phyloP scores from a whole-genome alignment of 2,797 vertebrate species.

The Neosalanx taihuensis region DNA sequence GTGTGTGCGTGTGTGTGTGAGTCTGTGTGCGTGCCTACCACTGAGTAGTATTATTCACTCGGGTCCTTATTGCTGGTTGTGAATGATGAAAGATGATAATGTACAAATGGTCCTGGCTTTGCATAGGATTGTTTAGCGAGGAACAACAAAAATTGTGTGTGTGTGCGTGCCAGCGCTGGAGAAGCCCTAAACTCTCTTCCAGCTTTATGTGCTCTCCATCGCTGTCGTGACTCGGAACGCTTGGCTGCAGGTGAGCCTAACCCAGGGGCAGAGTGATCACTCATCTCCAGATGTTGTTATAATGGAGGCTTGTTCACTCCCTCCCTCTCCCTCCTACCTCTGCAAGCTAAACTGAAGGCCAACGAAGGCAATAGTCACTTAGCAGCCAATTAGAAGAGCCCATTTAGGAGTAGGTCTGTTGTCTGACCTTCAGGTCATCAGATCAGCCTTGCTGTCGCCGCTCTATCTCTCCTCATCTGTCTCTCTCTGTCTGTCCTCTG shows the following conservation, averaged over 20 bases:
- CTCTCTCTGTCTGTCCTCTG: background rate
- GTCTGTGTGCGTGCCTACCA: background rate
- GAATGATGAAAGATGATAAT: background rate
- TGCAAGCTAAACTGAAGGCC: background rate
- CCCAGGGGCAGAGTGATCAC: background rate
- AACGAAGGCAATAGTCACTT: background rate
- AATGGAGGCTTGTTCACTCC: background rate
- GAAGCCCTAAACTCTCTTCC: conserved; percentile 5
- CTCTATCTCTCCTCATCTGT: background rate
- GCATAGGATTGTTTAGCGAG: background rate
- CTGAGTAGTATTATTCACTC: conserved; percentile 1
- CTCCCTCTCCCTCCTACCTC: background rate
- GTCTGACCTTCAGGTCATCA: background rate
- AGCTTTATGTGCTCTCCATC: conserved; percentile 14
- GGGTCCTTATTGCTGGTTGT: background rate
- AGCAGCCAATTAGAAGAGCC: background rate
- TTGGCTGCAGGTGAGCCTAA: conserved; percentile 12
- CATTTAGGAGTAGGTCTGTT: background rate
- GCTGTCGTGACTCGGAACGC: conserved; percentile 24
- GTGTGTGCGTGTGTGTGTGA: too few relatives aligned
- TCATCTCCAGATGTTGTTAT: conserved; percentile 12
- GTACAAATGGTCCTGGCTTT: background rate
- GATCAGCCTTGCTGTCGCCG: background rate
- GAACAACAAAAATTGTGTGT: background rate
- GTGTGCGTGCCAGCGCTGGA: background rate